Base-by-base conservation (phyloP, 2,113 vertebrate species). In the Edolisoma coerulescens region DNA sequence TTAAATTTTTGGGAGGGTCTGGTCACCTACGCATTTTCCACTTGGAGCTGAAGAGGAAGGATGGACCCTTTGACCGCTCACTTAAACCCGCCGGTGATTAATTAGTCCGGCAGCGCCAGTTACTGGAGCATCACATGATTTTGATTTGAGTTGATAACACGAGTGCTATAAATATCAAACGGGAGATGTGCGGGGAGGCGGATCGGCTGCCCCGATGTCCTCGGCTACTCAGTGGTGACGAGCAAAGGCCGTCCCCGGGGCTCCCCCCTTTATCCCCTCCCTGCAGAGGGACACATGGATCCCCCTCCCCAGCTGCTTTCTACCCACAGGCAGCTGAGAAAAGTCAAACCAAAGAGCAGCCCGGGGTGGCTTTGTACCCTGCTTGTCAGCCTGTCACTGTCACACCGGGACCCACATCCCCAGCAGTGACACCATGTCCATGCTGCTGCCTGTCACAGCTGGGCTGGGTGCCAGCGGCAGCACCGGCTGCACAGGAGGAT, bases 111-210 rank as follows among this genome's bases (percentile, higher is more conserved):
- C 78, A 47, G 84, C 3, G 42, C 42, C 59, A 78, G 84, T 89
- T 65, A 96, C 87, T 54, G 77, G 89, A 96, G 91, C 70, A 30
- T 74, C 78, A 47, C 74, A 94, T 81, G 93, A 95, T 92, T 93
- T 87, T 96, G 91, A 95, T 96, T 86, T 5, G 74, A 88, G 90
- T 41, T 84, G 94, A 95, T 93, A 87, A 87, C 70, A 61, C 10
- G 3, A 70, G 37, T 2, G 77, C 92, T 95, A 90, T 94, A 92
- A 95, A 97, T 92, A 96, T 28, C 93, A 41, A 24, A 37, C 3
- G 9, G 69, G 63, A 89, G 78, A 71, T 68, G 89, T 59, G 90
- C 67, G 42, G 82, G 6, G 83, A 68, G 87, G 87, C 5, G 23
- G 68, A 81, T 76, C 37, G 17, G n/a, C 75, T 6, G 23, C 54